Evolutionary conservation across 2,888 invertebrate genomes (phyloP).

Genomic region (Stratiomys singularior): DNA sequence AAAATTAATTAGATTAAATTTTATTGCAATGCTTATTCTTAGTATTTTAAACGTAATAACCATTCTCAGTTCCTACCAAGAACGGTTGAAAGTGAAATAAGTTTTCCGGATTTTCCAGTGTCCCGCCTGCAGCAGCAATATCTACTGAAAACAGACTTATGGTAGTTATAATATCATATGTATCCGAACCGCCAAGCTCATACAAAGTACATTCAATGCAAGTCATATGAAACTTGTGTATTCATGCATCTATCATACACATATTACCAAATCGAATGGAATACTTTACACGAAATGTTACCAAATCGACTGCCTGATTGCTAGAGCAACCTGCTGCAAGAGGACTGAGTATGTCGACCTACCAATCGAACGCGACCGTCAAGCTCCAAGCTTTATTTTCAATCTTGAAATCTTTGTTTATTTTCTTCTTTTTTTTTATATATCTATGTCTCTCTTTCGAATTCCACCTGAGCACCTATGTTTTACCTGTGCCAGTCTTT

Average conservation of each 20-base stretch:
- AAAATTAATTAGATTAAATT: too few relatives aligned
- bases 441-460: background rate
- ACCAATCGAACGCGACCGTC: background rate
- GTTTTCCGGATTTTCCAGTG: conserved; percentile 35
- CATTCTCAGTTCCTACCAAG: too few relatives aligned
- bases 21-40: too few relatives aligned
- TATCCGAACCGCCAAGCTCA: background rate
- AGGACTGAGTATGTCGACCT: background rate
- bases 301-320: background rate
- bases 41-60: too few relatives aligned
- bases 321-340: conserved; percentile 19
- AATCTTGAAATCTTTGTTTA: too few relatives aligned
- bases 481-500: conserved; percentile 35
- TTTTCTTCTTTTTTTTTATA: too few relatives aligned
- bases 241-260: background rate
- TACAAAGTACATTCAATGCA: too few relatives aligned
- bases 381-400: background rate
- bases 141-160: too few relatives aligned
- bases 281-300: conserved; percentile 28
- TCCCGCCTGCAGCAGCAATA: background rate
- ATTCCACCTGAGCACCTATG: conserved; percentile 33
- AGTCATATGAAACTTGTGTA: too few relatives aligned
- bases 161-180: too few relatives aligned
- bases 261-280: conserved; percentile 26
- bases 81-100: conserved; percentile 34